Base-by-base conservation (phyloP, 2,113 vertebrate species). In the Salminus brasiliensis region DNA sequence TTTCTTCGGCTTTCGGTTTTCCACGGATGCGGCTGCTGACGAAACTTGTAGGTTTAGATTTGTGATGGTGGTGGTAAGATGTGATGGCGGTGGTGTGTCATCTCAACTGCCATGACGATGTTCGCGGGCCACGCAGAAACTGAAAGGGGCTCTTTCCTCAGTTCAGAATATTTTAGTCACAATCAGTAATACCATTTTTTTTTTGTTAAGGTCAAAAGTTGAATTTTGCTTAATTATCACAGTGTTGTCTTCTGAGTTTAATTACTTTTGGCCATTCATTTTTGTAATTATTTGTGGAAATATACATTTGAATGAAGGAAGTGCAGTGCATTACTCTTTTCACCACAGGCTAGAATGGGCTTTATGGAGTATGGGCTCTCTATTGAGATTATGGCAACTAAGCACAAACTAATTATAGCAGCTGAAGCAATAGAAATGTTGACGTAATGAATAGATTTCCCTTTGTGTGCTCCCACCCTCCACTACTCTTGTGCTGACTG, bases 41-140 rank as follows among this genome's bases (percentile, higher is more conserved):
- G 63, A 79, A 73, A 72, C 34, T 27, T 15, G n/a, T 62, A 4
- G 16, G 45, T 21, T 57, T 43, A 63, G 60, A 72, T 49, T 71
- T 49, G 66, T 32, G 1, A 23, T 25, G 9, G 52, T 32, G 75
- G 30, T 21, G 34, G 62, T 39, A 77, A 57, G 39, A 34, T 68
- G n/a, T n/a, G n/a, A n/a, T n/a, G n/a, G n/a, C n/a, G n/a, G n/a
- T n/a, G n/a, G 25, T 68, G 47, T 30, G 68, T 83, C 75, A 69
- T 41, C 62, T 53, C 60, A 67, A 62, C 52, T 30, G 41, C 60
- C 62, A 63, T 66, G 63, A 76, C 57, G 68, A 32, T 36, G 6
- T 63, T 57, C 49, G 36, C 39, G 32, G 25, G 47, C 72, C 21
- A 67, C n/a, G n/a, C 73, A 57, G 72, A 83, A 80, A 80, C 52